A percentile compares a stretch with the other conserved stretches of the same genome.
These are phyloP conservation scores for Thripadectes ignobilis DNA, from an alignment of 2,797 vertebrate genomes.

Conservation along the genomic window DNA sequence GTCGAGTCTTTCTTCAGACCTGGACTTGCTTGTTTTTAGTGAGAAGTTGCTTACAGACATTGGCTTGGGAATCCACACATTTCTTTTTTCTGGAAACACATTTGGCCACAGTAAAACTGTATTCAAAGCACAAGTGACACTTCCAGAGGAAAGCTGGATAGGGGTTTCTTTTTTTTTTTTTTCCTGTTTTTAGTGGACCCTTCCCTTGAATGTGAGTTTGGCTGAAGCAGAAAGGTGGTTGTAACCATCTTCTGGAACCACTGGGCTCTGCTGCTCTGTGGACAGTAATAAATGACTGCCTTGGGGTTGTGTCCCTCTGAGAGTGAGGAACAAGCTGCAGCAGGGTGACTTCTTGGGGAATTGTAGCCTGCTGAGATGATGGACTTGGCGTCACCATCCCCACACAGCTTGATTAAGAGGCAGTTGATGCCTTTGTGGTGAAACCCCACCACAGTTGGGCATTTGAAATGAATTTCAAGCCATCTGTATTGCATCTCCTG, in stretches of 20 bases:
- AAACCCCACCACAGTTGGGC: background rate
- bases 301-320: background rate
- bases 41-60: background rate
- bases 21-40: background rate
- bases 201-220: background rate
- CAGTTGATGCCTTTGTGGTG: background rate
- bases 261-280: background rate
- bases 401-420: background rate
- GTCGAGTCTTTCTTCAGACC: background rate
- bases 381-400: rapidly evolving
- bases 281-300: background rate
- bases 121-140: background rate
- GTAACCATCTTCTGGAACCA: background rate
- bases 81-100: background rate
- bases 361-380: rapidly evolving
- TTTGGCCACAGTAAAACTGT: background rate
- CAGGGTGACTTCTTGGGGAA: background rate
- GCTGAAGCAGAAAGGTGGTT: background rate
- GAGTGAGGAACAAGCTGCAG: background rate
- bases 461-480: background rate
- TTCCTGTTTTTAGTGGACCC: background rate
- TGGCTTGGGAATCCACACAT: background rate
- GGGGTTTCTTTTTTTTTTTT: background rate
- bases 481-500: background rate
- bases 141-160: background rate